Evolutionary conservation across 2,113 vertebrate species (phyloP).

Genomic region (Eira barbara): DNA sequence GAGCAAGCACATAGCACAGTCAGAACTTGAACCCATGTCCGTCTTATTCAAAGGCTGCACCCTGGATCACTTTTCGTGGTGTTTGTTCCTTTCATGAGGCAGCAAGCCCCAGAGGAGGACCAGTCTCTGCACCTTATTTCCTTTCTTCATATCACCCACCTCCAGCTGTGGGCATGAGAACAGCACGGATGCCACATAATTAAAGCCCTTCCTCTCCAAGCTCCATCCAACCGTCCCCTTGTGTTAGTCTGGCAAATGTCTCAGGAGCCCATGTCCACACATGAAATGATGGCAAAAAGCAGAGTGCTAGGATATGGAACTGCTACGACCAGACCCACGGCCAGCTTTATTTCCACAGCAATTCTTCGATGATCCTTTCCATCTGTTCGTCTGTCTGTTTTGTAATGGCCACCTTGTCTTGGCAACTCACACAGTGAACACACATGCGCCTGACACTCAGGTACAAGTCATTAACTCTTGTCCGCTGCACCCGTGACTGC

Average conservation of each 20-base stretch:
- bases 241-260: not conserved
- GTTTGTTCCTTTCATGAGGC: not conserved
- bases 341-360: not conserved
- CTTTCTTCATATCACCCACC: not conserved
- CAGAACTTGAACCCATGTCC: not conserved
- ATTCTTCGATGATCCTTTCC: not conserved
- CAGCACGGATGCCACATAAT: not conserved
- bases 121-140: not conserved
- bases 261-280: not conserved
- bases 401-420: not conserved
- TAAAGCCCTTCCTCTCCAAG: not conserved
- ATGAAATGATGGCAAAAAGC: not conserved
- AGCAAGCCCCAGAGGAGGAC: not conserved
- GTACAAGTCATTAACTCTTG: not conserved
- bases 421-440: not conserved
- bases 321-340: not conserved
- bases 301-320: too few species aligned
- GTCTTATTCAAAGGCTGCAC: not conserved
- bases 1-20: rapidly evolving
- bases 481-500: not conserved
- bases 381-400: not conserved
- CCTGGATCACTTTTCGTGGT: not conserved
- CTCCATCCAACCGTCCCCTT: not conserved
- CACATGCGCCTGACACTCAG: not conserved
- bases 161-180: not conserved